Percentiles rank a stretch among this genome's conserved stretches.
phyloP scores from a whole-genome alignment of 2,888 invertebrate species.

The Ichneumoninae sp. region DNA sequence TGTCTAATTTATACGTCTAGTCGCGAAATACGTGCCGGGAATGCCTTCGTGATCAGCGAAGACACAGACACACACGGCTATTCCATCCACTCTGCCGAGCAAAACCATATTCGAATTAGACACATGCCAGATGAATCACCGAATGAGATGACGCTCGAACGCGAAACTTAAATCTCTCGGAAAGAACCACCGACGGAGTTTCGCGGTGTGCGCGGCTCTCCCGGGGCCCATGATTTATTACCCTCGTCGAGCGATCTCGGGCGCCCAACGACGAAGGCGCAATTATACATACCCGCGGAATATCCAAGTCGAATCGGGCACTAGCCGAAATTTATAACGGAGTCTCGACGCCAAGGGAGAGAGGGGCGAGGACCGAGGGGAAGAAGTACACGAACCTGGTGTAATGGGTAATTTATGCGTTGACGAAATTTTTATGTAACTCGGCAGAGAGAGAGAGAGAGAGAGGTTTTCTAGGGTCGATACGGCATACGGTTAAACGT shows the following conservation, averaged over 20 bases:
- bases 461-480: not conserved
- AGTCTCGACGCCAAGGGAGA: conserved; percentile 3
- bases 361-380: not conserved
- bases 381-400: not conserved
- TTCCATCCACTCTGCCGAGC: not conserved
- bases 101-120: conserved; percentile 61
- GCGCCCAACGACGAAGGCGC: conserved; percentile 50
- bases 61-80: not conserved
- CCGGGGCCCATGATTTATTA: conserved; percentile 58
- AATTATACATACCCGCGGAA: conserved; percentile 54
- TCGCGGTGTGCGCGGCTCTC: not conserved
- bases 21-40: conserved; percentile 21
- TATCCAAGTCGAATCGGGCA: conserved; percentile 49
- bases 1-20: conserved; percentile 67
- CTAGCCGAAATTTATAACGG: conserved; percentile 46
- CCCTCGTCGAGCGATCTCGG: conserved; percentile 14
- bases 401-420: not conserved
- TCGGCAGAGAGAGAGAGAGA: not conserved
- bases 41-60: conserved; percentile 43
- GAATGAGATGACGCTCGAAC: conserved; percentile 50
- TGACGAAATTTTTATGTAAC: not conserved
- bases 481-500: not conserved
- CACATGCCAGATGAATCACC: conserved; percentile 61
- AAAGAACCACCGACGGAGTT: conserved; percentile 43
- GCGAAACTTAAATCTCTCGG: conserved; percentile 33